Conservation (phyloP, 2,888 invertebrate genomes). For the Stenoptilia bipunctidactyla region DNA sequence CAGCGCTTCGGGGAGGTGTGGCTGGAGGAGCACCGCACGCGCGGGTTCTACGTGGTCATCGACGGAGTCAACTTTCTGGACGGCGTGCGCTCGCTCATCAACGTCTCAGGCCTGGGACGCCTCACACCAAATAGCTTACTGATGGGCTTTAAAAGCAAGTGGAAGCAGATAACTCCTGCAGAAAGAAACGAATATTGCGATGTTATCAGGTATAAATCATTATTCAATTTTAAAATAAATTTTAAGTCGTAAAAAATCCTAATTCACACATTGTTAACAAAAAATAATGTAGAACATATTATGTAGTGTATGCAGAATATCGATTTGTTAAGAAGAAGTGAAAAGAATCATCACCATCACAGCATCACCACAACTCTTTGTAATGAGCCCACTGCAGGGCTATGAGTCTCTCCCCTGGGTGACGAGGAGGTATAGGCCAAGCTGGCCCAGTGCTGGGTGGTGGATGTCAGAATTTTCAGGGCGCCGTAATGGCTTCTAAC, state of each 20-base stretch:
- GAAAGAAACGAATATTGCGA: constrained; percentile 86
- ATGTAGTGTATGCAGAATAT: too few species aligned
- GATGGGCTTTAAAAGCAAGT: constrained; percentile 91
- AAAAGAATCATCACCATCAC: too few species aligned
- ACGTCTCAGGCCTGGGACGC: constrained; percentile 87
- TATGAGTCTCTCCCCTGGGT: too few species aligned
- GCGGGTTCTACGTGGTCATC: constrained; percentile 84
- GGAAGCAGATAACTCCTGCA: constrained; percentile 76
- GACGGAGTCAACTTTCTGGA: constrained; percentile 77
- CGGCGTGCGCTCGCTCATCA: constrained; percentile 81
- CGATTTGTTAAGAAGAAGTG: too few species aligned
- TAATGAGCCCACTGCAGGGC: too few species aligned
- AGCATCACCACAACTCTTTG: too few species aligned
- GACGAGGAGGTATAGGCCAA: too few species aligned
- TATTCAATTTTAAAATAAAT: constrained; percentile 1
- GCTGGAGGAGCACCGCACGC: constrained; percentile 79
- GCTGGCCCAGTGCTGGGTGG: too few species aligned
- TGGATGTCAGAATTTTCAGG: too few species aligned
- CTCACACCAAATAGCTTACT: constrained; percentile 88
- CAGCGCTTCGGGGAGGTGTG: constrained; percentile 75
- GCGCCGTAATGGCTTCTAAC: too few species aligned
- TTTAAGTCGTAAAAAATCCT: neutral
- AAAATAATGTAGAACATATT: too few species aligned
- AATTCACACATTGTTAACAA: neutral
- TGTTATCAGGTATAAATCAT: constrained; percentile 78